phyloP scores from a whole-genome alignment of 2,113 vertebrate species.

The Piaya cayana region DNA sequence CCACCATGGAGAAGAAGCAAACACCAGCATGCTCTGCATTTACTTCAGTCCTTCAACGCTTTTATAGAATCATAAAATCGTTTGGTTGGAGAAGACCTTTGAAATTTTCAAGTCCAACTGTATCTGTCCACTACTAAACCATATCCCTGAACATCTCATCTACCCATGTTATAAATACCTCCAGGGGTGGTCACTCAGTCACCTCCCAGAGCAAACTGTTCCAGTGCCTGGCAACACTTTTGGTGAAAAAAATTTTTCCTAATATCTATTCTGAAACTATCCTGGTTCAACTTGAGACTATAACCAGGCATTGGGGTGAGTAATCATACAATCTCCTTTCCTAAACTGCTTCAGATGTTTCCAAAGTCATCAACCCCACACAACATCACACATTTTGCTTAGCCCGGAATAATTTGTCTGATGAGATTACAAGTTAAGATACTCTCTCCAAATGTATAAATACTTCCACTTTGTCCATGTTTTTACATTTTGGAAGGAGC shows the following conservation, averaged over 20 bases:
- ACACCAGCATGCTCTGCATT: background rate
- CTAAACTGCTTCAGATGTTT: background rate
- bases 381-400: fast-evolving
- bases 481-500: background rate
- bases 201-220: no score
- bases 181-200: no score
- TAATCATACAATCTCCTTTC: background rate
- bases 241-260: no score
- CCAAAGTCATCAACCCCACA: background rate
- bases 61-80: background rate
- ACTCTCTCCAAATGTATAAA: background rate
- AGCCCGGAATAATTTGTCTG: background rate
- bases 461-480: background rate
- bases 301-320: background rate
- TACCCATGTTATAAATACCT: no score
- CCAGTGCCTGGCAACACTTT: no score
- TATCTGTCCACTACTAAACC: no score
- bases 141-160: no score
- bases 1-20: background rate
- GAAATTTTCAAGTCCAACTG: no score
- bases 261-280: no score
- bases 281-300: no score
- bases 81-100: no score
- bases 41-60: background rate
- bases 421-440: background rate